These are phyloP conservation scores for Oreonectes daqikongensis DNA, from an alignment of 2,797 vertebrate genomes.

Conservation along the genomic window DNA sequence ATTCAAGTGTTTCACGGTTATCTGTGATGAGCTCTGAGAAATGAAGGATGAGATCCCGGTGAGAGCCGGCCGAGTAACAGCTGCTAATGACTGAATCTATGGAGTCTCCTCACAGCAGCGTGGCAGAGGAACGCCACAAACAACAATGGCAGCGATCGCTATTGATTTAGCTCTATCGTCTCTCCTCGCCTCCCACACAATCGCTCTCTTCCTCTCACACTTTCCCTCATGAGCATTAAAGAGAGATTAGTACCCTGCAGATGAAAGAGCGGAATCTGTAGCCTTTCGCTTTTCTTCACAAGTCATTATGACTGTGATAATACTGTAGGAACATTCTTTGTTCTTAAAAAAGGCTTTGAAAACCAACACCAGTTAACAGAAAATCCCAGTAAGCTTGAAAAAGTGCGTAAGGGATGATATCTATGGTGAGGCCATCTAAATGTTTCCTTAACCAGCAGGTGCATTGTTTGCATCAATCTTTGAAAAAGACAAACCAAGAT, in stretches of 20 bases:
- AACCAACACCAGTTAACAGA: background rate
- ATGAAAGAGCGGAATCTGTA: conserved; percentile 1
- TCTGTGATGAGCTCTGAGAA: background rate
- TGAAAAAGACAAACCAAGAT: background rate
- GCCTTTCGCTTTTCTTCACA: conserved; percentile 18
- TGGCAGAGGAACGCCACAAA: conserved; percentile 29
- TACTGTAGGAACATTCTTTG: conserved; percentile 17
- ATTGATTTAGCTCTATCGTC: conserved; percentile 40
- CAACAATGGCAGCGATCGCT: conserved; percentile 31
- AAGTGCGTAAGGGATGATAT: background rate
- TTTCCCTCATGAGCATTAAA: conserved; percentile 9
- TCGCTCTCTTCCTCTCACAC: background rate
- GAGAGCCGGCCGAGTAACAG: conserved; percentile 20
- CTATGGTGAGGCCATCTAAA: background rate
- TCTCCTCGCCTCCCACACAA: conserved; percentile 15
- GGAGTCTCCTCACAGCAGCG: conserved; percentile 34
- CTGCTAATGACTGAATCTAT: conserved; percentile 45
- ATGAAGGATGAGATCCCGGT: conserved; percentile 10
- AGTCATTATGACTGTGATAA: conserved; percentile 15
- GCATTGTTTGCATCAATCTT: background rate
- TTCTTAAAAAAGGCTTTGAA: conserved; percentile 20
- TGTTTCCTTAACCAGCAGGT: background rate
- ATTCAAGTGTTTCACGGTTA: background rate
- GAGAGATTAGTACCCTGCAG: conserved; percentile 22
- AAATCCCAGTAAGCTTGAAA: conserved; percentile 12